Conservation (phyloP, 2,113 vertebrate species). For the Hymenochirus boettgeri region DNA sequence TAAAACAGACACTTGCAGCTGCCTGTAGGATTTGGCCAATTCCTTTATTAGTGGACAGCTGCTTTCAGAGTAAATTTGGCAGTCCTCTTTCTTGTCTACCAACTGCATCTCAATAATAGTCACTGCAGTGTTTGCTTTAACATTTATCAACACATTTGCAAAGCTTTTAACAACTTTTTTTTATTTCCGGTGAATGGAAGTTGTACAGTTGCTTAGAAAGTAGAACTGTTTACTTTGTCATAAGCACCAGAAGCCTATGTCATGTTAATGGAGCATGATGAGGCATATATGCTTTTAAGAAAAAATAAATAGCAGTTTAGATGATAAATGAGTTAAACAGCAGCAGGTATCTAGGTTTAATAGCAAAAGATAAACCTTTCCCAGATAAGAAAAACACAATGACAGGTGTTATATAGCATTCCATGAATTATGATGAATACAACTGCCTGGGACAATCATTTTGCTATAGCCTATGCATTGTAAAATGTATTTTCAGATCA, state of each 20-base stretch:
- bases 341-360: too few species aligned
- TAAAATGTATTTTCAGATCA: too few species aligned
- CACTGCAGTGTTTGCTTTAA: constrained; percentile 1
- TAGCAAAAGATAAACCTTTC: too few species aligned
- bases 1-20: constrained; percentile 30
- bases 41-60: constrained; percentile 46
- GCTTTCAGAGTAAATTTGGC: constrained; percentile 27
- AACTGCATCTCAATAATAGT: constrained; percentile 3
- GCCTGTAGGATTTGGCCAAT: background rate
- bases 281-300: too few species aligned
- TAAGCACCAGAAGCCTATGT: background rate
- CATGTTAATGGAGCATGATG: too few species aligned
- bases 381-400: too few species aligned
- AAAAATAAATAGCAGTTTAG: too few species aligned
- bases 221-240: background rate
- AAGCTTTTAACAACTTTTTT: background rate
- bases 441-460: too few species aligned
- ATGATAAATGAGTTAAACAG: too few species aligned
- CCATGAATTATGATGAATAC: too few species aligned
- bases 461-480: too few species aligned
- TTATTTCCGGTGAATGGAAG: background rate
- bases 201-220: background rate
- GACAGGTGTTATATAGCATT: too few species aligned
- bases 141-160: background rate
- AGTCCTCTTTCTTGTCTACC: background rate